Base-by-base conservation (phyloP, 2,113 vertebrate genomes). In the Asarcornis scutulata region DNA sequence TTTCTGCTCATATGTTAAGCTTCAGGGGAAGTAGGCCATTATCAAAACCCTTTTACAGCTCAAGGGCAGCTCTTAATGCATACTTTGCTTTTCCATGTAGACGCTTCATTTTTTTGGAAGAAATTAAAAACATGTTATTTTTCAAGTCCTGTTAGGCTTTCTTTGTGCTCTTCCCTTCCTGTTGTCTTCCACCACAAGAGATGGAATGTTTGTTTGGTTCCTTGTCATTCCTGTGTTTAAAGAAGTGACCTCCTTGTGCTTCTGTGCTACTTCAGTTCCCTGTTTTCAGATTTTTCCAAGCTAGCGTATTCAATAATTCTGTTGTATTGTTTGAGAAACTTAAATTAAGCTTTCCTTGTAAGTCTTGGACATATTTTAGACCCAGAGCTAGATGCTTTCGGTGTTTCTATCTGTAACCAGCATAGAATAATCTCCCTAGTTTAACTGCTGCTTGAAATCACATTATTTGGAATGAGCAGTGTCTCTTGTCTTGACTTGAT, bases 141-240 rank as follows among this genome's bases (percentile, higher is more conserved):
- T 78, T 56, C 0, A 75, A 85, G 12, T 32, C 44, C 6, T 66
- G 2, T 53, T 9, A 5, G 32, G 4, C 2, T 92, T 82, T 34
- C 4, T 22, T 67, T 89, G 13, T 87, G 38, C n/a, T 5, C 4
- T 58, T 53, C 6, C 5, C 5, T 80, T 87, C 29, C 25, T 73
- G 4, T 56, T 83, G 8, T 38, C 9, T 17, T 20, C 7, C 1
- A 31, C 4, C 6, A 4, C 0, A 1, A 56, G 34, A 13, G 82
- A 12, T 52, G 5, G 42, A 32, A 21, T 58, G 5, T 80, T 92
- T 74, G 27, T 64, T 79, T 82, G 42, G 9, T 17, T 72, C 3
- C 5, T 8, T 42, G 4, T 78, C 5, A 11, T 4, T 31, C 5
- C 21, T 36, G 9, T 3, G 0, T 78, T 78, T 74, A 31, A 74